Percentiles rank a stretch among this genome's conserved stretches.
phyloP scores from a whole-genome alignment of 2,888 invertebrate genomes.

The Smittia aterrima region DNA sequence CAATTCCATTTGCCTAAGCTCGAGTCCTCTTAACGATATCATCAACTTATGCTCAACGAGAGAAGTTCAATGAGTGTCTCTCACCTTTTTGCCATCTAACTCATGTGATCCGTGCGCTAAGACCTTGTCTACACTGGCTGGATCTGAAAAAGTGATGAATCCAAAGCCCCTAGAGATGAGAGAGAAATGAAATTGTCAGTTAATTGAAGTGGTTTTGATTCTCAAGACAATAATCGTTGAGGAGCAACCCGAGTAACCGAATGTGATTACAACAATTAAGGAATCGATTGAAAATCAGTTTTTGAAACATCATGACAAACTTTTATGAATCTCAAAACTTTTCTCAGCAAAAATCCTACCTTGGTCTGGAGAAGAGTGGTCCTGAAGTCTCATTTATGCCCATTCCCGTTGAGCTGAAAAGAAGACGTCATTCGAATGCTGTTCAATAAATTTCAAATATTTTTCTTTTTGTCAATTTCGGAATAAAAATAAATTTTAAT shows the following conservation, averaged over 20 bases:
- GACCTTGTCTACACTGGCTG: conserved; percentile 98
- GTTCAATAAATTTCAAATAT: not conserved
- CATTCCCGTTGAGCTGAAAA: conserved; percentile 38
- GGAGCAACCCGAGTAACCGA: too few species aligned
- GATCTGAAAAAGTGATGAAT: conserved; percentile 99
- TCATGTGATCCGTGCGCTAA: conserved; percentile 97
- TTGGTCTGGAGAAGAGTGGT: conserved; percentile 38
- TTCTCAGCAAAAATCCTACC: conserved; percentile 20
- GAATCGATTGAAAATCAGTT: too few species aligned
- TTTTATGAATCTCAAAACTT: not conserved
- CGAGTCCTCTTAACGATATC: conserved; percentile 19
- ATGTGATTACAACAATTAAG: too few species aligned
- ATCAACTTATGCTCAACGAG: not conserved
- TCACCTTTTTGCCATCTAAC: conserved; percentile 99
- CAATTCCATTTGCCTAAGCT: not conserved
- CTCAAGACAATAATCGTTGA: too few species aligned
- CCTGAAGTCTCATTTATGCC: conserved; percentile 36
- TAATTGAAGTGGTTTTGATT: not conserved
- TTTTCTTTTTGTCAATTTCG: too few species aligned
- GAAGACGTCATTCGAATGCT: not conserved
- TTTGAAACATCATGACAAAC: not conserved
- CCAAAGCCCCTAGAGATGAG: conserved; percentile 89
- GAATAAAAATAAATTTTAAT: too few species aligned
- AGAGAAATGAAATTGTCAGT: conserved; percentile 8
- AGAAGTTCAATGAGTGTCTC: conserved; percentile 49